These are phyloP conservation scores for Pao palembangensis DNA, from an alignment of 2,113 vertebrate species.

Conservation along the genomic window DNA sequence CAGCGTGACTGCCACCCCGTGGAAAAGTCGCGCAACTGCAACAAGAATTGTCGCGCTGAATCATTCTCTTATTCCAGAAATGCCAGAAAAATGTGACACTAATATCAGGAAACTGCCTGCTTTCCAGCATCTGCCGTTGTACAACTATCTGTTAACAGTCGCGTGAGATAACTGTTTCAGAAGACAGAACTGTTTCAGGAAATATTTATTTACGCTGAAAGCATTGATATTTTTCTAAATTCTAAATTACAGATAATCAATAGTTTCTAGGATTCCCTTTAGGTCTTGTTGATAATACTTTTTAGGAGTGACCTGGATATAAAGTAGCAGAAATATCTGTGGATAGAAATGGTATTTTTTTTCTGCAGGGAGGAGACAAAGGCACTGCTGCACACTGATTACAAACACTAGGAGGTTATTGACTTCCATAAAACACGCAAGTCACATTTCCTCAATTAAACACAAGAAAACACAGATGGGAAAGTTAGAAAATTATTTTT, in stretches of 20 bases:
- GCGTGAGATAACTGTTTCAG: no score
- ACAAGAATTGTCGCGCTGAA: neutral
- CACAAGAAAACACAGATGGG: neutral
- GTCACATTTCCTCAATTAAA: neutral
- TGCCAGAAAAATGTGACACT: no score
- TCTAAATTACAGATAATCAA: constrained; percentile 33
- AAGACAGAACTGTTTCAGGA: no score
- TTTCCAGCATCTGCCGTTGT: no score
- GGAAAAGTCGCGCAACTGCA: constrained; percentile 26
- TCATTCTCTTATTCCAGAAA: no score
- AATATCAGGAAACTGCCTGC: no score
- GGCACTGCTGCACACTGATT: neutral
- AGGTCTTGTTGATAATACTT: constrained; percentile 28
- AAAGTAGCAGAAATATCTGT: constrained; percentile 29
- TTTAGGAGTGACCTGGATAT: constrained; percentile 7
- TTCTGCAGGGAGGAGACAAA: constrained; percentile 18
- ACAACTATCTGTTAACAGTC: no score
- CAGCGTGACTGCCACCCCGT: constrained; percentile 55
- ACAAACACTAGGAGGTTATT: neutral
- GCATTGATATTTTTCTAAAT: constrained; percentile 1
- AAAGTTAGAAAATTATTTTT: constrained; percentile 21
- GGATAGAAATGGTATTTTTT: constrained; percentile 7
- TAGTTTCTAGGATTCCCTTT: constrained; percentile 34
- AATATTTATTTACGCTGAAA: no score
- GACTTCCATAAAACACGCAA: neutral